Base-by-base conservation (phyloP, 2,888 invertebrate species). In the Megaustenia siamemsis region DNA sequence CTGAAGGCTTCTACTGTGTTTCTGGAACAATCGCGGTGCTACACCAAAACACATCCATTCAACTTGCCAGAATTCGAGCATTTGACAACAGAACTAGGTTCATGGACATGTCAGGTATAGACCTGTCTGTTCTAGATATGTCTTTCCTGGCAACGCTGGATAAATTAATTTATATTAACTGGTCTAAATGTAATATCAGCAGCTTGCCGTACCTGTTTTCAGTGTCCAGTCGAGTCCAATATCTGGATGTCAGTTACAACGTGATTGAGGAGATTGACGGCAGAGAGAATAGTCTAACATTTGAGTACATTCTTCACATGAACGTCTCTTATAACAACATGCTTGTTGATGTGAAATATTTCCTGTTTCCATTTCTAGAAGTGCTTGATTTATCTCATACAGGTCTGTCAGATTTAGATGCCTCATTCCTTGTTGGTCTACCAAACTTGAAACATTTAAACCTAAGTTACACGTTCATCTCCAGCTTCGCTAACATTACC, bases 1-100 rank as follows among this genome's bases (percentile, higher is more conserved):
- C 88, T 12, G 24, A 24, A 8, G 75, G 63, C 15, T 88, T 88
- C 79, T 2, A 12, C 3, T 89, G 88, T 69, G 32, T 82, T 15
- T 88, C 87, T 2, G 71, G 83, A 15, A 69, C 80, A 1, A 71
- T 83, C 12, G 43, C 75, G 28, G 89, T 88, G 69, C 32, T 0
- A 5, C 45, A 43, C 3, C 24, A n/a, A 18, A 49, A 69, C 28
- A 45, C 53, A 12, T 63, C 53, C 1, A 40, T 21, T 2, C 49
- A 38, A 6, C 68, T 71, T 21, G 32, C 6, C 12, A 66, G 66
- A 18, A 40, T 86, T 1, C 45, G 63, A 12, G 82, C 68, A 32
- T 53, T 86, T 0, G 78, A 86, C 6, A 49, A 32, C 12, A 12
- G 68, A 6, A 71, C 79, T 3, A 28, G 45, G 4, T 43, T 28